These are phyloP conservation scores for Hyles lineata DNA, from an alignment of 2,888 invertebrate species.

Conservation along the genomic window DNA sequence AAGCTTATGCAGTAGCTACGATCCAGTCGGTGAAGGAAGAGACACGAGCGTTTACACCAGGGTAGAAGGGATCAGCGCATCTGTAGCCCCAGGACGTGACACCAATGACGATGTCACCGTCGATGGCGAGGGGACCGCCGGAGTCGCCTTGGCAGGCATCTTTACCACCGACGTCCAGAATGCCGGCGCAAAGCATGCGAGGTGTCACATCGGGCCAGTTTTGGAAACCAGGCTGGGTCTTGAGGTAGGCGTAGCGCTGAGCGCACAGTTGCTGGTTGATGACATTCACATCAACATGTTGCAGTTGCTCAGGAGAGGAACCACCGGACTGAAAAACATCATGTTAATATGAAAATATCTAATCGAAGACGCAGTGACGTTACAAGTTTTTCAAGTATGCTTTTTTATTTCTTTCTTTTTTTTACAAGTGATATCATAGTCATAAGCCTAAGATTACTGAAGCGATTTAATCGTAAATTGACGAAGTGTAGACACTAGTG, in stretches of 20 bases:
- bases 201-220: conserved; percentile 48
- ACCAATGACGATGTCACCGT: conserved; percentile 76
- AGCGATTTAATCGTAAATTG: too few species aligned
- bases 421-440: too few species aligned
- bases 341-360: not conserved
- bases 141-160: conserved; percentile 83
- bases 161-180: conserved; percentile 67
- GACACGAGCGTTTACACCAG: conserved; percentile 82
- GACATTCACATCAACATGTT: conserved; percentile 56
- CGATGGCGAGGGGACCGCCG: conserved; percentile 81
- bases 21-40: conserved; percentile 71
- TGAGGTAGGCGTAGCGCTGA: conserved; percentile 55
- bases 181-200: conserved; percentile 75
- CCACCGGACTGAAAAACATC: conserved; percentile 43
- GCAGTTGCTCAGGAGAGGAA: conserved; percentile 48
- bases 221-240: conserved; percentile 46
- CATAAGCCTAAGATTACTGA: too few species aligned
- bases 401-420: too few species aligned
- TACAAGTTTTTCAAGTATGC: not conserved
- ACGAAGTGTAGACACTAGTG: too few species aligned
- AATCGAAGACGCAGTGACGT: not conserved
- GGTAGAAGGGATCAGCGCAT: conserved; percentile 78
- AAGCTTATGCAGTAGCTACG: conserved; percentile 49
- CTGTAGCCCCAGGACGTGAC: conserved; percentile 83
- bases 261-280: conserved; percentile 65